Conservation (phyloP, 2,888 invertebrate species). For the Diadromus collaris region DNA sequence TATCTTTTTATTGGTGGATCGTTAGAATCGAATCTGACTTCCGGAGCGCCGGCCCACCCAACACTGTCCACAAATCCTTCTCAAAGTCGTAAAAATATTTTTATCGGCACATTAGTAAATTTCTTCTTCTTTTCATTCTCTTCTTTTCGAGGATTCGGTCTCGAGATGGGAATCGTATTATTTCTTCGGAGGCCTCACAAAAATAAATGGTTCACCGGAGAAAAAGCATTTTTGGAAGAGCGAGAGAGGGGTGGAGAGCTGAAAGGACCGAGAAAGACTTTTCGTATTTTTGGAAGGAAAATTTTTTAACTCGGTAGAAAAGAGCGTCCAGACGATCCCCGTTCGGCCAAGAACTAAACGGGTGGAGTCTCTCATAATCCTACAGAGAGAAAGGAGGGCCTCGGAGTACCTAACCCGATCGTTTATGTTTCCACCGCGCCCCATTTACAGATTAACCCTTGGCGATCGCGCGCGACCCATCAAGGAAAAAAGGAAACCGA, state of each 20-base stretch:
- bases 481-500: constrained; percentile 20
- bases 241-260: neutral
- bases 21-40: constrained; percentile 5
- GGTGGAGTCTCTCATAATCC: constrained; percentile 57
- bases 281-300: constrained; percentile 37
- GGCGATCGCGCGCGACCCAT: constrained; percentile 26
- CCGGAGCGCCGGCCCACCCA: neutral
- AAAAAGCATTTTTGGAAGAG: constrained; percentile 14
- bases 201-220: constrained; percentile 28
- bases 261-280: constrained; percentile 18
- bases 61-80: constrained; percentile 14
- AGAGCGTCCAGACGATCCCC: neutral
- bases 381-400: constrained; percentile 33
- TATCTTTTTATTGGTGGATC: neutral
- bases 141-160: constrained; percentile 4
- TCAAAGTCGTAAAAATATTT: constrained; percentile 39
- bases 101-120: constrained; percentile 42
- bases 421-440: constrained; percentile 66
- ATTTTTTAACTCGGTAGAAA: constrained; percentile 27
- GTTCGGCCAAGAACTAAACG: constrained; percentile 23
- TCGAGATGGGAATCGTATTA: constrained; percentile 37
- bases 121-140: constrained; percentile 14
- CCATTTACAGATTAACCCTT: constrained; percentile 70
- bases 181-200: constrained; percentile 18
- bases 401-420: constrained; percentile 62